Conservation (phyloP, 1,140 invertebrate species). For the Bactericera cockerelli region DNA sequence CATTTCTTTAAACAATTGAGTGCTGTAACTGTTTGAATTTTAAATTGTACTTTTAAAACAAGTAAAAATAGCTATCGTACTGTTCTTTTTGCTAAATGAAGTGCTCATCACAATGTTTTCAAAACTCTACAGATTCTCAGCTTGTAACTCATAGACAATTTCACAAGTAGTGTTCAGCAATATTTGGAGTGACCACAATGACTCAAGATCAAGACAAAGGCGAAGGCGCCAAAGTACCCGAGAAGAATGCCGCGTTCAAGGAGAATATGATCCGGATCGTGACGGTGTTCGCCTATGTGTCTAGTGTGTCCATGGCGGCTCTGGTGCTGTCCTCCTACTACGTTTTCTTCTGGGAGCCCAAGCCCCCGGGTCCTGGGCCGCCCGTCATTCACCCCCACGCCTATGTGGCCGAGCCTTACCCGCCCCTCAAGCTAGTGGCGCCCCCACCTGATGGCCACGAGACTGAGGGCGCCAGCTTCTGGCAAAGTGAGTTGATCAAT, state of each 20-base stretch:
- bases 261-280: slow-evolving; percentile 47
- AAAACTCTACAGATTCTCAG: no score
- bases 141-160: no score
- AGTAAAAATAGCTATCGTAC: no score
- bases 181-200: no score
- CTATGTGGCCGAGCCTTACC: background rate
- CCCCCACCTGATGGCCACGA: background rate
- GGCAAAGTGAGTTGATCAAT: background rate
- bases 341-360: slow-evolving; percentile 64
- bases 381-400: slow-evolving; percentile 2
- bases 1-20: no score
- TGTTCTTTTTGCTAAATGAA: no score
- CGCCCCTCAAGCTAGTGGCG: background rate
- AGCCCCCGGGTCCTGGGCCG: background rate
- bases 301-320: slow-evolving; percentile 64
- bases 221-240: no score
- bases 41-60: no score
- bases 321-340: slow-evolving; percentile 69
- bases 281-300: slow-evolving; percentile 62
- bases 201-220: no score
- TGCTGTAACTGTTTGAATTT: no score
- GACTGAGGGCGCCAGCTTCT: background rate
- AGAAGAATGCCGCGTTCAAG: background rate
- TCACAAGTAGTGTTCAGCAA: no score
- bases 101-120: no score